Base-by-base conservation (phyloP, 1,140 invertebrate species). In the Pseudomyrmex cubaensis region DNA sequence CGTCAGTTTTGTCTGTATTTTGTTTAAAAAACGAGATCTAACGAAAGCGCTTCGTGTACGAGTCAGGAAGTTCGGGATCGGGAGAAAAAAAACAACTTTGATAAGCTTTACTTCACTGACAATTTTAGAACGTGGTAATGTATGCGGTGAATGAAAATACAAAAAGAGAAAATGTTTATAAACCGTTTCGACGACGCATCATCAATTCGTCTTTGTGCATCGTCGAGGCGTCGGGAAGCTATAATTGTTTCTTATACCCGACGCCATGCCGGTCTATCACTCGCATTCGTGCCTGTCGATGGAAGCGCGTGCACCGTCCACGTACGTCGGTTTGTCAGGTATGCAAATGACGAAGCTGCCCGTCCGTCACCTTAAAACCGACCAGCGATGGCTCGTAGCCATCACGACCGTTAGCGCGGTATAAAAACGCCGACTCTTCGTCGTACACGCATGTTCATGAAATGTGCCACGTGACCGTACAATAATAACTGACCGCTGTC, bases 321-420 rank as follows among this genome's bases (percentile, higher is more conserved):
- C 83, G 67, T 62, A 20, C 12, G 48, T 88, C 87, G 77, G 73
- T 52, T 77, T 77, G 64, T 89, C 87, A 76, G 66, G 89, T 92
- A 92, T 91, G 90, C 89, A 90, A 92, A 92, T 91, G 35, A 85
- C 35, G 44, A 57, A 77, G 73, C 82, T 76, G 88, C 83, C 85
- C 87, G 89, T 90, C 86, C 86, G 52, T 85, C 78, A 87, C 74
- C 63, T 70, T 69, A 80, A 78, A 74, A 75, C 57, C 85, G 63
- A 35, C 57, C 52, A 57, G 64, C 35, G 54, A 48, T 72, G 61
- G 35, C 59, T 72, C 48, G 20, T 48, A 62, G 75, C 75, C 44
- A n/a, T 74, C 54, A 35, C 22, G 76, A 76, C 52, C 64, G 52
- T 85, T 46, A 91, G 91, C 87, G 84, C 85, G 87, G 0, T 67